Evolutionary conservation across 2,797 vertebrate genomes (phyloP).

Genomic region (Sarcophilus harrisii): DNA sequence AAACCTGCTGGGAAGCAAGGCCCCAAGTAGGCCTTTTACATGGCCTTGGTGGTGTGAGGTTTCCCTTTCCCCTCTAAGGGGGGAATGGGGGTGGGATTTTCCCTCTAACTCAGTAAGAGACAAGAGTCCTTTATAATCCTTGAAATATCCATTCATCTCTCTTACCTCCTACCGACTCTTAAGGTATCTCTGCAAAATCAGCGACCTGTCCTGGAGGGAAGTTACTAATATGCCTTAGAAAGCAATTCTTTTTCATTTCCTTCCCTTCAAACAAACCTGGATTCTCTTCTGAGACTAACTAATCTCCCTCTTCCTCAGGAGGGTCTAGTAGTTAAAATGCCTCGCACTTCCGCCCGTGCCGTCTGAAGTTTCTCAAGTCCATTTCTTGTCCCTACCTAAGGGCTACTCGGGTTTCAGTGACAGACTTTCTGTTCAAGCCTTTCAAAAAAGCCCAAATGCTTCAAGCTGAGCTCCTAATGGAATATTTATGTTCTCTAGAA

Average conservation of each 20-base stretch:
- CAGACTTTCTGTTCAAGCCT: slow-evolving; percentile 29
- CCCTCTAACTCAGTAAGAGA: slow-evolving; percentile 56
- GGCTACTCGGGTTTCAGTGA: slow-evolving; percentile 35
- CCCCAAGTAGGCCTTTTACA: slow-evolving; percentile 51
- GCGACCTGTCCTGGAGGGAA: slow-evolving; percentile 44
- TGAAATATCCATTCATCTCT: slow-evolving; percentile 59
- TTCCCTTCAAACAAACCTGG: slow-evolving; percentile 44
- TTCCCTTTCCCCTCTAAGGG: slow-evolving; percentile 8
- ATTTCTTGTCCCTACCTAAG: slow-evolving; percentile 19
- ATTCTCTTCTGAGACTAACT: slow-evolving; percentile 44
- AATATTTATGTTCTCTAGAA: slow-evolving; percentile 40
- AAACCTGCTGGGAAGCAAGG: slow-evolving; percentile 60
- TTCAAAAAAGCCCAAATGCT: slow-evolving; percentile 11
- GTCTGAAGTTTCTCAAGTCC: slow-evolving; percentile 23
- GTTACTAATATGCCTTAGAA: slow-evolving; percentile 44
- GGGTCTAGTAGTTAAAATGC: slow-evolving; percentile 6
- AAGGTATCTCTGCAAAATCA: slow-evolving; percentile 48
- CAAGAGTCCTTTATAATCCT: slow-evolving; percentile 59
- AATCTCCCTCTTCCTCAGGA: not conserved
- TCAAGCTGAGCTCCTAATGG: slow-evolving; percentile 13
- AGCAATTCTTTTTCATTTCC: slow-evolving; percentile 50
- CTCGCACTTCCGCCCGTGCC: slow-evolving; percentile 10
- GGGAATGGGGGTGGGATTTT: slow-evolving; percentile 28
- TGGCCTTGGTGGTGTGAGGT: slow-evolving; percentile 40
- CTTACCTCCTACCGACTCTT: slow-evolving; percentile 38